These are phyloP conservation scores for Perognathus longimembris DNA, from an alignment of 2,113 vertebrate species.

Conservation along the genomic window DNA sequence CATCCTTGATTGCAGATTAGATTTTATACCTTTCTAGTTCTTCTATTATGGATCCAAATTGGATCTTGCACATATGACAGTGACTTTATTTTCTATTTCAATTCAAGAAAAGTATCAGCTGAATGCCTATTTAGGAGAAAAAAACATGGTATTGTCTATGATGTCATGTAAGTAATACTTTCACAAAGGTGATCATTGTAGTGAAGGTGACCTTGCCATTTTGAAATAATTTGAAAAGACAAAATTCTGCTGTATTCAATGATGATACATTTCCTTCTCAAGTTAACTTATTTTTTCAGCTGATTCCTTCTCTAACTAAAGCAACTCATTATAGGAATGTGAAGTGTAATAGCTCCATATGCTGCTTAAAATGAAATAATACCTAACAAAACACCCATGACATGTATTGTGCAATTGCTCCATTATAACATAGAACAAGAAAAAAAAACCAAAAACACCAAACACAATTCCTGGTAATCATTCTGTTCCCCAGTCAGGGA, in stretches of 20 bases:
- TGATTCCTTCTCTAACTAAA: constrained; percentile 56
- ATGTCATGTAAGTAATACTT: not conserved
- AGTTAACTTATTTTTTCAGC: constrained; percentile 59
- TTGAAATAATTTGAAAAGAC: constrained; percentile 77
- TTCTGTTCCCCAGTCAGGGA: not conserved
- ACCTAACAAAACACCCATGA: not conserved
- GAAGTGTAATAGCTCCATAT: constrained; percentile 63
- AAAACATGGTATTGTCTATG: not conserved
- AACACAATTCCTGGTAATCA: not conserved
- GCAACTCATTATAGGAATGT: constrained; percentile 47
- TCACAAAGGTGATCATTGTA: constrained; percentile 62
- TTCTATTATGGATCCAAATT: constrained; percentile 41
- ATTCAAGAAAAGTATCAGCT: constrained; percentile 68
- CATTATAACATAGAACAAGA: constrained; percentile 50
- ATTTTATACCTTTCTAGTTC: constrained; percentile 75
- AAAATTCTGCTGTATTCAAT: constrained; percentile 67
- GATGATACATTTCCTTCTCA: constrained; percentile 75
- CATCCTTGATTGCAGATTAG: constrained; percentile 76
- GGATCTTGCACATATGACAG: constrained; percentile 23
- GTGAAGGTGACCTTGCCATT: constrained; percentile 71
- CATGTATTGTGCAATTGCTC: not conserved
- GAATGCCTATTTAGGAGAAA: constrained; percentile 39
- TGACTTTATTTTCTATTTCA: constrained; percentile 78
- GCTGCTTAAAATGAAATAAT: constrained; percentile 34
- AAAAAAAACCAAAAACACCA: not conserved